A percentile compares a stretch with the other conserved stretches of the same genome.
phyloP scores from a whole-genome alignment of 2,888 invertebrate species.

The Branchipolynoe longqiensis region DNA sequence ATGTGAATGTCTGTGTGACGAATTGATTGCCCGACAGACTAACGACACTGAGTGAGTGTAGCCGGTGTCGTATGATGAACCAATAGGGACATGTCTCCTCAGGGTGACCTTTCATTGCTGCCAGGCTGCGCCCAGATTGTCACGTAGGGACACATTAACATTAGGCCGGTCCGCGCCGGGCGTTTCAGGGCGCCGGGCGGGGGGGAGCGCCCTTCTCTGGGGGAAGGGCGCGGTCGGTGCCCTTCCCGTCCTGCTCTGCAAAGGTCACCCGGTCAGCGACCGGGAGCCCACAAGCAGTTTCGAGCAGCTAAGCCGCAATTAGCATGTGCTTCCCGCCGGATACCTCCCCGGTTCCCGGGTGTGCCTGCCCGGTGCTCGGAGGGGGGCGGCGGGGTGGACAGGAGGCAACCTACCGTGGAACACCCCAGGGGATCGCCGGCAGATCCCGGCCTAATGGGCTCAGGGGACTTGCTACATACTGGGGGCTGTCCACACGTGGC shows the following conservation, averaged over 20 bases:
- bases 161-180: not conserved
- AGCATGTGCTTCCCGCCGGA: constrained; percentile 14
- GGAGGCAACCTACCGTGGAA: too few relatives aligned
- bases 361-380: too few relatives aligned
- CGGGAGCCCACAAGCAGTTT: too few relatives aligned
- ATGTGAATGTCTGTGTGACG: not conserved
- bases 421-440: too few relatives aligned
- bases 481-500: too few relatives aligned
- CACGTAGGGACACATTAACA: constrained; percentile 45
- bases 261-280: not conserved
- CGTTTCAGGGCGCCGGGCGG: not conserved
- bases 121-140: constrained; percentile 17
- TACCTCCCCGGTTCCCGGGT: too few relatives aligned
- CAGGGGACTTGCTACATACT: too few relatives aligned
- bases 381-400: too few relatives aligned
- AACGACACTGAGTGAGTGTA: not conserved
- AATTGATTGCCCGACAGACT: not conserved
- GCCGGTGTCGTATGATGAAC: constrained; percentile 2
- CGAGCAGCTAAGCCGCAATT: constrained; percentile 13
- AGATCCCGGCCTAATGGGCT: too few relatives aligned
- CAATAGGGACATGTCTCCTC: constrained; percentile 41
- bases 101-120: constrained; percentile 27
- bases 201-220: not conserved
- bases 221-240: not conserved
- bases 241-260: not conserved